Evolutionary conservation across 2,797 vertebrate species (phyloP), one percentile per base, ranked within the genome.

Genomic region (Synaphobranchus kaupii): DNA sequence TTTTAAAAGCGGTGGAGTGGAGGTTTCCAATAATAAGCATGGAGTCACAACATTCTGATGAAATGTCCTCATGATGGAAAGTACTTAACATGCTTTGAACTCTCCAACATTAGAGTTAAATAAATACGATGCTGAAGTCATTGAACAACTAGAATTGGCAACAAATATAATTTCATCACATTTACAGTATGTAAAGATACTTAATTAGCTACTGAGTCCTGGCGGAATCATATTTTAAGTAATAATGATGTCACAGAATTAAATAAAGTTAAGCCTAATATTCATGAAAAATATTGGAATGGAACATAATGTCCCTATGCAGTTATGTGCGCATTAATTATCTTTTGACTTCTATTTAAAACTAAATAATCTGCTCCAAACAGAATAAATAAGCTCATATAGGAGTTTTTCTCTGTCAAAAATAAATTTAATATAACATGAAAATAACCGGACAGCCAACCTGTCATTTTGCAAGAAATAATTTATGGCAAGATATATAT

Each of bases 191-290:
- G 44, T 83, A 80, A 82, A 71, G 63, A 68, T 78, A 28, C 13
- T 85, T 44, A 54, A 12, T 54, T 34, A 68, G 80, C 81, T 66
- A 22, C 13, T 87, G 80, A 81, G 86, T 85, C 78, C 66, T 28
- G 20, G 60, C 17, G 44, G 20, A 63, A 28, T 58, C 85, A 85
- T 80, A 7, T 52, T 80, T 86, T 84, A 48, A 88, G 63, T 47
- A 73, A 56, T 58, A 54, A 56, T 78, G 54, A 76, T 84, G 68
- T 60, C 39, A 48, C 13, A 34, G 22, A 60, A 78, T 78, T 87
- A 17, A 56, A 84, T 87, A 50, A 84, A 87, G 63, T 48, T 48
- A 15, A 1, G 84, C 63, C 48, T 87, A 83, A 73, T 73, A 63
- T 58, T 52, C 39, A 39, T 39, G 39, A 39, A 87, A 87, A 50